phyloP scores from a whole-genome alignment of 2,888 invertebrate genomes.

The Acronicta alni region DNA sequence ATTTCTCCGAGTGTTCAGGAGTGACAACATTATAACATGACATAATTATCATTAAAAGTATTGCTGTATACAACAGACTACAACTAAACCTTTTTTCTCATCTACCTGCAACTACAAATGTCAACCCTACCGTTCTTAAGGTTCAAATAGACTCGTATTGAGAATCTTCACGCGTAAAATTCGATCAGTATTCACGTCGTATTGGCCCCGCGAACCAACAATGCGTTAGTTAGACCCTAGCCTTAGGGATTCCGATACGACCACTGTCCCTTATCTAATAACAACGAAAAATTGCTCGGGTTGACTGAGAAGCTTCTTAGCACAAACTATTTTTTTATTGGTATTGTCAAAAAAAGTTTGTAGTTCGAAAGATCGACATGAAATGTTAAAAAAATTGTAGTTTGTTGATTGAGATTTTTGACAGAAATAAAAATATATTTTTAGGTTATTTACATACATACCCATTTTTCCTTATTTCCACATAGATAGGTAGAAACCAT shows the following conservation, averaged over 20 bases:
- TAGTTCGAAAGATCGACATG: not conserved
- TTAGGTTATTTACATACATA: no score
- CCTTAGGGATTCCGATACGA: constrained; percentile 57
- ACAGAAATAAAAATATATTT: no score
- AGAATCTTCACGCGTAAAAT: constrained; percentile 56
- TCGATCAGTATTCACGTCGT: constrained; percentile 64
- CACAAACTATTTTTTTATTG: not conserved
- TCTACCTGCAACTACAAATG: no score
- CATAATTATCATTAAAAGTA: no score
- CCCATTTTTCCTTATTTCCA: no score
- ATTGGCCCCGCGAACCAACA: constrained; percentile 59
- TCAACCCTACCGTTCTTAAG: constrained; percentile 33
- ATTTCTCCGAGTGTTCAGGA: no score
- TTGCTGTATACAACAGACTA: no score
- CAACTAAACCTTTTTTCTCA: no score
- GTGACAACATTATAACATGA: no score
- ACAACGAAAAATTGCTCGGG: constrained; percentile 51
- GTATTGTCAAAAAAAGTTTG: not conserved
- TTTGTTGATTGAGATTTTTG: no score
- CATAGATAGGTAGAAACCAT: no score
- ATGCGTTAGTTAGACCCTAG: constrained; percentile 67
- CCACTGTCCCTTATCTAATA: constrained; percentile 44
- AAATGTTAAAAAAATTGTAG: no score
- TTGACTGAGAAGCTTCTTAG: constrained; percentile 38
- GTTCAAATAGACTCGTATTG: constrained; percentile 54